phyloP scores from a whole-genome alignment of 2,888 invertebrate species.

The Cephus runcator region DNA sequence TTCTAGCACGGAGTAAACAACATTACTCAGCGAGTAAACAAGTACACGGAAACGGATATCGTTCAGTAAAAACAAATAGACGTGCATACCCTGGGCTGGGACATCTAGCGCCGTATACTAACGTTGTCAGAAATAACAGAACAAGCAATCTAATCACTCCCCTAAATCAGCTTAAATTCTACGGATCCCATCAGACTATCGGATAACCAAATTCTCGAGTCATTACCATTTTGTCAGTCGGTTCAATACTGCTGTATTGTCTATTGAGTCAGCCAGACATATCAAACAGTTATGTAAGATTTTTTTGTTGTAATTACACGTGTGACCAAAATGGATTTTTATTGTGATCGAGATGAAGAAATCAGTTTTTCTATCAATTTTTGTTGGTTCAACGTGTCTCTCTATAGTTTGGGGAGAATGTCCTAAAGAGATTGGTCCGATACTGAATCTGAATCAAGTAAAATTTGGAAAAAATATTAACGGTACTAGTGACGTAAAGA shows the following conservation, averaged over 20 bases:
- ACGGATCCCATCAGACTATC: background rate
- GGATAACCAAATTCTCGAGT: background rate
- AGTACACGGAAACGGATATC: background rate
- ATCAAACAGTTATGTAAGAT: background rate
- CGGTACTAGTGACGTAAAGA: background rate
- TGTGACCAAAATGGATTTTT: background rate
- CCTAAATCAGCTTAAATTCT: background rate
- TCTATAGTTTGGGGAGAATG: conserved; percentile 22
- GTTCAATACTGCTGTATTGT: background rate
- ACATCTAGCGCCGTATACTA: background rate
- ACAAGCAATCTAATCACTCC: background rate
- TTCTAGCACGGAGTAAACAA: conserved; percentile 2
- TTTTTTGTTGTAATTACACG: background rate
- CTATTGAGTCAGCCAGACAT: background rate
- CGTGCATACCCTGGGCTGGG: background rate
- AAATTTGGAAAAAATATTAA: background rate
- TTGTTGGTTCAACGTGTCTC: conserved; percentile 24
- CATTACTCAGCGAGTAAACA: conserved; percentile 3
- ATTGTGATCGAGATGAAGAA: background rate
- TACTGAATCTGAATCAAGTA: conserved; percentile 32
- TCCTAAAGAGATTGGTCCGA: conserved; percentile 26
- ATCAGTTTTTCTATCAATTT: background rate
- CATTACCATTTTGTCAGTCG: background rate
- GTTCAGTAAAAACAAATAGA: background rate
- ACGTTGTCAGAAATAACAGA: background rate